Conservation (phyloP, 2,113 vertebrate species). For the Serinus canaria region DNA sequence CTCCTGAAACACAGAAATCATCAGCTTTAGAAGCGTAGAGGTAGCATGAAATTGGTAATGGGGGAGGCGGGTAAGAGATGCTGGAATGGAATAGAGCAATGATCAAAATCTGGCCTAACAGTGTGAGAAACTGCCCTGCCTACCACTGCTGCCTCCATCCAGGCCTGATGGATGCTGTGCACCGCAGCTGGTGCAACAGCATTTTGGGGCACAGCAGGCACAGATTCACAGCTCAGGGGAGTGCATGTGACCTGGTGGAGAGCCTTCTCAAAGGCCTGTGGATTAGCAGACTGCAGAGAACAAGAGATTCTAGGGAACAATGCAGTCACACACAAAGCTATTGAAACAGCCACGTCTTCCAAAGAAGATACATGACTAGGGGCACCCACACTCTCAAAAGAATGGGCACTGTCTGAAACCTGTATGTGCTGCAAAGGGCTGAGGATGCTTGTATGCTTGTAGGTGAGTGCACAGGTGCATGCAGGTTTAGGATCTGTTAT, state of each 20-base stretch:
- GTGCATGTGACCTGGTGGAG: not conserved
- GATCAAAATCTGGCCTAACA: not conserved
- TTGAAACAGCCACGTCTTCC: rapidly evolving
- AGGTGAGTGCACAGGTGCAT: not conserved
- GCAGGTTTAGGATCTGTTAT: not conserved
- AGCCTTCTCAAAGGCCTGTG: not conserved
- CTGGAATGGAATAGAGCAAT: not conserved
- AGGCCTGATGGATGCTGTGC: rapidly evolving
- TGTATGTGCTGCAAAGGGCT: not conserved
- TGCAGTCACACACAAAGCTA: not conserved
- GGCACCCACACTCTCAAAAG: not conserved
- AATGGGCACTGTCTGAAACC: not conserved
- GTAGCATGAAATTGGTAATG: not conserved
- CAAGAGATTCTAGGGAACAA: not conserved
- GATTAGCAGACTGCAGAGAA: not conserved
- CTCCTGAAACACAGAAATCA: not conserved
- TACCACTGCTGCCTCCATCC: not conserved
- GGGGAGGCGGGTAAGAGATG: not conserved
- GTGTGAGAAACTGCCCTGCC: not conserved
- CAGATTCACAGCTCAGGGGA: not conserved
- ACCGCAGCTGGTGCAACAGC: not conserved
- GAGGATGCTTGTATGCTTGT: not conserved
- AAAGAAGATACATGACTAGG: rapidly evolving
- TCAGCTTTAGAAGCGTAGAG: not conserved
- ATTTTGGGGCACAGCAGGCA: not conserved